phyloP scores from a whole-genome alignment of 2,113 vertebrate species.

The Todiramphus chloris region DNA sequence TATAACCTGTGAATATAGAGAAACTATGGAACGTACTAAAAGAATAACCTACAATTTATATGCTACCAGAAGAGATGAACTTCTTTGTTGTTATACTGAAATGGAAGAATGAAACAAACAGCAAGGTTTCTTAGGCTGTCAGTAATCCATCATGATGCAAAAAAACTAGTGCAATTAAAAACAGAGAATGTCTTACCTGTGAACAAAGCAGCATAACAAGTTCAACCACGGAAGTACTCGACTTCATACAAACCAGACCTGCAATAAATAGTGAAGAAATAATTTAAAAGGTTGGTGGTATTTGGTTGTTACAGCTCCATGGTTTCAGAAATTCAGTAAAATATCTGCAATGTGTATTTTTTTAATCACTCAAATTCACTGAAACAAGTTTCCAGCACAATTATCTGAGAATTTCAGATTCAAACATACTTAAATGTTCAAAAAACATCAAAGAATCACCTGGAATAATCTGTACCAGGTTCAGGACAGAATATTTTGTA shows the following conservation, averaged over 20 bases:
- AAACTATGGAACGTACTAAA: neutral
- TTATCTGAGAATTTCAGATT: neutral
- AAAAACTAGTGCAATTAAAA: neutral
- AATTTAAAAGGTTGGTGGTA: neutral
- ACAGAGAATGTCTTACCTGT: slow-evolving; percentile 81
- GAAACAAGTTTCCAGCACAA: neutral
- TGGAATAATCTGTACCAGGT: neutral
- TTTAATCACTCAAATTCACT: neutral
- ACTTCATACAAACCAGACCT: slow-evolving; percentile 99
- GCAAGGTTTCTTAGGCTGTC: neutral
- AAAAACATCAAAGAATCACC: neutral
- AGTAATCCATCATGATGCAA: neutral
- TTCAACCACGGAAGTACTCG: slow-evolving; percentile 96
- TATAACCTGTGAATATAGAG: neutral
- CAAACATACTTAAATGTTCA: neutral
- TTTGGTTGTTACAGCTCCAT: neutral
- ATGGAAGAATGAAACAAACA: neutral
- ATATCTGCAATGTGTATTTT: neutral
- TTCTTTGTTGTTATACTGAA: neutral
- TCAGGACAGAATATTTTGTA: neutral
- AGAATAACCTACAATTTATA: neutral
- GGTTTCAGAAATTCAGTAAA: neutral
- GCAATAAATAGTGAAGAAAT: slow-evolving; percentile 47
- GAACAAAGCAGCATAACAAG: slow-evolving; percentile 98
- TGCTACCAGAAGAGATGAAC: neutral